Evolutionary conservation across 2,797 vertebrate species (phyloP).

Genomic region (Hydrolagus colliei): DNA sequence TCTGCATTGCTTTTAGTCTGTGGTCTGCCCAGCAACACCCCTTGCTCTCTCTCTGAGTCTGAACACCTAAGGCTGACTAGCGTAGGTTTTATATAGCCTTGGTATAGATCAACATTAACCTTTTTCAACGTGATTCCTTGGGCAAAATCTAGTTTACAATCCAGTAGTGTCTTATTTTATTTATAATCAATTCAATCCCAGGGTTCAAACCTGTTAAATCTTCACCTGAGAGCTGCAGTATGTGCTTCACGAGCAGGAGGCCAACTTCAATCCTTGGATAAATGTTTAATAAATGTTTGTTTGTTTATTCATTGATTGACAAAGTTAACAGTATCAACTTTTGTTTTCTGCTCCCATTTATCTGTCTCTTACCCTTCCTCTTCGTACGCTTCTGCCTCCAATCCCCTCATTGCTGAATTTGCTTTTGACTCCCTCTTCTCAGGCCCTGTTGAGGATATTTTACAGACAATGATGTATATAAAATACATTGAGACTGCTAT

Average conservation of each 20-base stretch:
- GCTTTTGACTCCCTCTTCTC: not conserved
- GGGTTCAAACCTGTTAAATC: not conserved
- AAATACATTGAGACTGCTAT: not conserved
- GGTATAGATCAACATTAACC: constrained; percentile 3
- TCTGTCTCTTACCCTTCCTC: not conserved
- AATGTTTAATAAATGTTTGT: not conserved
- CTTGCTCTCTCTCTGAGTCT: not conserved
- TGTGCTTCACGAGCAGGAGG: not conserved
- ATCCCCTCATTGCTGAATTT: not conserved
- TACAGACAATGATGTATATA: not conserved
- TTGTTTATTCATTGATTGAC: not conserved
- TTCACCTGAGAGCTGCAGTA: not conserved
- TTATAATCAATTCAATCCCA: not conserved
- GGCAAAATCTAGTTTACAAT: not conserved
- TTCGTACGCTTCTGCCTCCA: not conserved
- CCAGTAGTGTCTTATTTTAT: not conserved
- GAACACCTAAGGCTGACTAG: not conserved
- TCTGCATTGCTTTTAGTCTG: not conserved
- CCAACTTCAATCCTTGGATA: not conserved
- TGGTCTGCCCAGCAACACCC: not conserved
- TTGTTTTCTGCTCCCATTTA: not conserved
- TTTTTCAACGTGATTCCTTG: not conserved
- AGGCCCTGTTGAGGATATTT: not conserved
- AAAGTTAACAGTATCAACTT: not conserved
- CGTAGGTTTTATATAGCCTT: not conserved